Evolutionary conservation across 2,888 invertebrate genomes (phyloP).

Genomic region (Ormia ochracea): DNA sequence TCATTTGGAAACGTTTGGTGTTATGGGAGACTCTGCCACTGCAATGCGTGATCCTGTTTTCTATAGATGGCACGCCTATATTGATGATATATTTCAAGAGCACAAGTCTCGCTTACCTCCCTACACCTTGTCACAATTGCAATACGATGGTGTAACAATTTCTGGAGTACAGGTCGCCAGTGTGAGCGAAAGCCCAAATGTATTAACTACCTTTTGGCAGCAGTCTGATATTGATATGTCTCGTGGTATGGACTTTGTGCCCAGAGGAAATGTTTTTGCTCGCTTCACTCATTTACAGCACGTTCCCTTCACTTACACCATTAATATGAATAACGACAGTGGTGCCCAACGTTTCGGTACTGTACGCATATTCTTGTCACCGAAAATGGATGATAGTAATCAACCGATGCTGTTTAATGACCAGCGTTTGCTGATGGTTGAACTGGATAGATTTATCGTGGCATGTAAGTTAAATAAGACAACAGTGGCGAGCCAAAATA

Average conservation of each 20-base stretch:
- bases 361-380: conserved; percentile 82
- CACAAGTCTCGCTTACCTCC: conserved; percentile 84
- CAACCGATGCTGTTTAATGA: conserved; percentile 80
- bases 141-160: conserved; percentile 79
- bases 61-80: conserved; percentile 89
- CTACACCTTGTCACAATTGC: conserved; percentile 78
- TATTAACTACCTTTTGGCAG: conserved; percentile 86
- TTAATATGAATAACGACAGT: conserved; percentile 80
- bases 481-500: conserved; percentile 82
- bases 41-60: conserved; percentile 92
- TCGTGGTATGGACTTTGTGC: conserved; percentile 88
- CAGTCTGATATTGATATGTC: conserved; percentile 86
- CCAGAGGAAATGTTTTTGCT: conserved; percentile 84
- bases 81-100: conserved; percentile 86
- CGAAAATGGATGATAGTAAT: conserved; percentile 82
- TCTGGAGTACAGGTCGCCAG: conserved; percentile 79
- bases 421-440: conserved; percentile 81
- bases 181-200: conserved; percentile 79
- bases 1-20: conserved; percentile 85
- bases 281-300: conserved; percentile 87
- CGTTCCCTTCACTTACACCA: conserved; percentile 82
- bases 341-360: conserved; percentile 79
- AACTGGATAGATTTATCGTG: conserved; percentile 82
- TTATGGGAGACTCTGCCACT: conserved; percentile 89
- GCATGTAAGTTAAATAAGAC: conserved; percentile 77